phyloP scores from a whole-genome alignment of 1,140 invertebrate species.

The Pseudachorutes palmiensis region DNA sequence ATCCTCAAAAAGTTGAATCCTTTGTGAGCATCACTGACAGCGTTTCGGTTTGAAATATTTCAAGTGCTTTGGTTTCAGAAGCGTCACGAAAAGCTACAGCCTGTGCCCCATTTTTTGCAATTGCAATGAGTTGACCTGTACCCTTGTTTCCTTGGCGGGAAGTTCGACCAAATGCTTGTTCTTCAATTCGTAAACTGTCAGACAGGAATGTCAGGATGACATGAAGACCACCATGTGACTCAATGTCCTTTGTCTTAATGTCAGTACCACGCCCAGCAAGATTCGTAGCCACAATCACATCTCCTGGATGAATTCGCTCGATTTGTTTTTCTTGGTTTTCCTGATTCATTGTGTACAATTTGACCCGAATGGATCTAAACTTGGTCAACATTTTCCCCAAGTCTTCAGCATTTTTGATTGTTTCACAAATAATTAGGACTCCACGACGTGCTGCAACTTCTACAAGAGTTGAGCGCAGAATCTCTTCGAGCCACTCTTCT shows the following conservation, averaged over 20 bases:
- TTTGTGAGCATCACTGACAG: background rate
- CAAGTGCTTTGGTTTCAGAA: background rate
- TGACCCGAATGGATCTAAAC: background rate
- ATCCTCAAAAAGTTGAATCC: background rate
- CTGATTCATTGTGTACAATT: background rate
- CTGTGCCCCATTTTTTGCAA: background rate
- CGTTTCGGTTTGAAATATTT: background rate
- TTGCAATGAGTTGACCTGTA: slow-evolving; percentile 11
- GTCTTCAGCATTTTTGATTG: slow-evolving; percentile 35
- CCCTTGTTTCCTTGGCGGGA: slow-evolving; percentile 8
- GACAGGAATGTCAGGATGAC: slow-evolving; percentile 14
- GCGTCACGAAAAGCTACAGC: background rate
- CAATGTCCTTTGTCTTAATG: slow-evolving; percentile 21
- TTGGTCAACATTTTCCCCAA: slow-evolving; percentile 17
- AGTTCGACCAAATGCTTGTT: slow-evolving; percentile 14
- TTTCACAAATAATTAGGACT: slow-evolving; percentile 41
- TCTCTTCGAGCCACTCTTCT: slow-evolving; percentile 29
- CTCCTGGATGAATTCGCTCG: background rate
- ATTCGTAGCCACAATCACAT: slow-evolving; percentile 38
- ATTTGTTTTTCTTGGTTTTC: slow-evolving; percentile 3
- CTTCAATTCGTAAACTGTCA: slow-evolving; percentile 6
- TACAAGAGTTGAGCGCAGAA: background rate
- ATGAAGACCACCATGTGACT: slow-evolving; percentile 12
- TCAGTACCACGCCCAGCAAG: slow-evolving; percentile 39
- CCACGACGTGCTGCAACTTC: slow-evolving; percentile 26